These are phyloP conservation scores for Tiaroga cobitis DNA, from an alignment of 2,797 vertebrate genomes.

Conservation along the genomic window DNA sequence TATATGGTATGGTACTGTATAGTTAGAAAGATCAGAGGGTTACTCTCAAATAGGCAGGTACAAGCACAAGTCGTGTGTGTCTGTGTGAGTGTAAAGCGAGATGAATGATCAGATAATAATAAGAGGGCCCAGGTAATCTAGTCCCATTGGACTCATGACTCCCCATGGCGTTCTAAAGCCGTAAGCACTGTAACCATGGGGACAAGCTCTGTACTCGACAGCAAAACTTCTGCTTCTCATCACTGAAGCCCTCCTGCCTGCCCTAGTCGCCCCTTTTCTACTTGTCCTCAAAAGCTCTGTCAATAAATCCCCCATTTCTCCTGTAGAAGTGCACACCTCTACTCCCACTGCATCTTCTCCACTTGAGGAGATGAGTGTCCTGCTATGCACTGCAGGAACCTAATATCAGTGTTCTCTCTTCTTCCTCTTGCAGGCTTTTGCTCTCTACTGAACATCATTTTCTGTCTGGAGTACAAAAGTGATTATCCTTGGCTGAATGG, in stretches of 20 bases:
- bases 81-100: conserved; percentile 21
- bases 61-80: conserved; percentile 13
- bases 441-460: conserved; percentile 40
- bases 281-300: conserved; percentile 36
- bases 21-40: conserved; percentile 17
- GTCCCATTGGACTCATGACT: conserved; percentile 41
- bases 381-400: conserved; percentile 41
- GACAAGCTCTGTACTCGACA: conserved; percentile 45
- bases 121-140: conserved; percentile 51
- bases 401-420: conserved; percentile 41
- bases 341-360: conserved; percentile 44
- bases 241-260: conserved; percentile 34
- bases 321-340: conserved; percentile 32
- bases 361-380: conserved; percentile 52
- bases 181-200: conserved; percentile 55
- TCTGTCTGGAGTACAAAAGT: conserved; percentile 49
- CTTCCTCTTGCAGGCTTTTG: conserved; percentile 41
- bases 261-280: conserved; percentile 21
- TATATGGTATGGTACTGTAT: not conserved
- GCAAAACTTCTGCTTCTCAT: conserved; percentile 31
- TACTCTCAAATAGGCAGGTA: conserved; percentile 2
- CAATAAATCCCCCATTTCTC: conserved; percentile 35
- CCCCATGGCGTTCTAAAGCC: conserved; percentile 40
- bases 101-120: conserved; percentile 54
- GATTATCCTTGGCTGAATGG: conserved; percentile 50